Evolutionary conservation across 1,140 invertebrate genomes (phyloP), one percentile per base, ranked within the genome.

Genomic region (Scaptomyza montana): DNA sequence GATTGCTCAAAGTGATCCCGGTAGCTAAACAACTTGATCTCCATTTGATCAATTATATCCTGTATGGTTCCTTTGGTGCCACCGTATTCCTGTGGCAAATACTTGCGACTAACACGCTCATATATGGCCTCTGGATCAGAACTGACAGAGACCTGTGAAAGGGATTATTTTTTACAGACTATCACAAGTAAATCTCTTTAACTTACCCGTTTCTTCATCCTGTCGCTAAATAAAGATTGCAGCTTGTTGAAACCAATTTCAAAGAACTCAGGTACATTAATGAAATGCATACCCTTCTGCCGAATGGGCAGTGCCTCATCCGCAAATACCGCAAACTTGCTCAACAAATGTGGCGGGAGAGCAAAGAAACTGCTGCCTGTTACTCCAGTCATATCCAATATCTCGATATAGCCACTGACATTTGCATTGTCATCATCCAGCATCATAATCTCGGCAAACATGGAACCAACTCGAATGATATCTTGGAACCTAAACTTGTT

Each of bases 31-130:
- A 93, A 67, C 78, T 94, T 94, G 9, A 90, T 92, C 68, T 93
- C 93, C 93, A 93, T 94, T 47, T 92, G 73, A 30, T 92, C 93
- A 92, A 87, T 60, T 53, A 92, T 92, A 65, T 93, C 93, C 78
- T 54, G 86, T 36, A 92, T 67, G 0, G 92, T 71, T 33, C 93
- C 93, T 50, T 87, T 92, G 57, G 91, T 86, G 12, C 93, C 93
- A 4, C 94, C 94, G 67, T 93, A 93, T 67, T 94, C 94, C 46
- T 92, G 91, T 0, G 94, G 94, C 13, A 94, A 65, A 13, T 92
- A 87, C 12, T 93, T 92, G 16, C 82, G 63, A 0, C 92, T 92
- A 5, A 94, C 80, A 39, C 73, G 92, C 66, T 93, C 90, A n/a
- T 75, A 78, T 6, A 94, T 77, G 9, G 91, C 86, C n/a, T 93